Base-by-base conservation (phyloP, 2,888 invertebrate genomes). In the Agrotis exclamationis region DNA sequence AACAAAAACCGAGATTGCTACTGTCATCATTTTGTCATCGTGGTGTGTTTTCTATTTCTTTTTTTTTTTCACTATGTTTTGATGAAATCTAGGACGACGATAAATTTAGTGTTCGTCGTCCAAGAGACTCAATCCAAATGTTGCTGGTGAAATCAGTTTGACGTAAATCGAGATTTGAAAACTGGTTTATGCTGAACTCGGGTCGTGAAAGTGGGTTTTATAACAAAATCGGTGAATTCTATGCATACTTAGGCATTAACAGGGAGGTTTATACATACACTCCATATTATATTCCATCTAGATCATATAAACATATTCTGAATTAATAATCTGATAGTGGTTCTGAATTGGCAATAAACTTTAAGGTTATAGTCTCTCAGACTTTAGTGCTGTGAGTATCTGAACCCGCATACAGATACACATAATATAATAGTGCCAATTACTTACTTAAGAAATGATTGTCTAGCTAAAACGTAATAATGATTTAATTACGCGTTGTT, bases 221-320 rank as follows among this genome's bases (percentile, higher is more conserved):
- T 39, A 39, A 2, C 39, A 39, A 39, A 39, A 39, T 39, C 9
- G 39, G 39, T 39, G 39, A 9, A 39, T 11, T 39, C 39, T 2
- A 28, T 5, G 28, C 28, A 39, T 11, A 0, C 1, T 39, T 1
- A 9, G 39, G 39, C 2, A 92, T 91, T 89, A 88, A 85, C 77
- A 70, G 84, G 74, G 88, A 85, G 88, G 90, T 91, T 91, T 88
- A 89, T 85, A 88, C 88, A 86, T 88, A 90, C 88, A 88, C 82
- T 85, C 86, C 86, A 87, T 91, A 90, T 88, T 89, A 90, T 89
- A 91, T 91, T 90, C 89, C 87, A 90, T 88, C 84, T 87, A 87
- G 87, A 86, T 89, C 83, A 84, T 85, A 87, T 80, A 86, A 77
- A 84, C 78, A 86, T 86, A 87, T 86, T 84, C 81, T 70, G 83